phyloP scores from a whole-genome alignment of 2,797 vertebrate genomes.

The Chelidonichthys spinosus region DNA sequence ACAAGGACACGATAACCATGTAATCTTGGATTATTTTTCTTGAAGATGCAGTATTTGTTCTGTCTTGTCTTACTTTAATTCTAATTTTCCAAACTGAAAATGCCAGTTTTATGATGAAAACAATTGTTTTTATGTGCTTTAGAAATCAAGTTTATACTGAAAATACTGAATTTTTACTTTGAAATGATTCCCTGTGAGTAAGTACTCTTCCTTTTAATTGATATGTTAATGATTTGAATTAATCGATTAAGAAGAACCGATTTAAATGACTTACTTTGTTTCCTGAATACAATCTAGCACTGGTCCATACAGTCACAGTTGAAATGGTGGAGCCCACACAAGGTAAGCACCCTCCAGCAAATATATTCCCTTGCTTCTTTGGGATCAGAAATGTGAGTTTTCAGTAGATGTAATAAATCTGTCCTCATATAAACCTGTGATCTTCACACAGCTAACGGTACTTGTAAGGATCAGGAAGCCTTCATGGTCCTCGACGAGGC shows the following conservation, averaged over 20 bases:
- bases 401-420: neutral
- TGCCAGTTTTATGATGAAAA: neutral
- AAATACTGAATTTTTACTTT: neutral
- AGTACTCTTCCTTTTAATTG: too few relatives aligned
- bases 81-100: neutral
- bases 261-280: slow-evolving; percentile 3
- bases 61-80: neutral
- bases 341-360: slow-evolving; percentile 40
- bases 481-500: slow-evolving; percentile 86
- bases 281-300: slow-evolving; percentile 1
- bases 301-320: neutral
- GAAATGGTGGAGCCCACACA: slow-evolving; percentile 53
- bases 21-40: neutral
- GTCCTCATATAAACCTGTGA: slow-evolving; percentile 3
- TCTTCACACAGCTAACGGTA: slow-evolving; percentile 49
- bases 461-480: slow-evolving; percentile 74
- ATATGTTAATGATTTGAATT: neutral
- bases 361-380: neutral
- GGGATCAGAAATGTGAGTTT: neutral
- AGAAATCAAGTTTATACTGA: neutral
- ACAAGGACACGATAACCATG: neutral
- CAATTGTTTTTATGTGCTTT: neutral
- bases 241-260: neutral
- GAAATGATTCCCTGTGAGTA: neutral
- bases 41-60: neutral